A percentile compares a stretch with the other conserved stretches of the same genome.
Conservation (phyloP, 2,797 vertebrate genomes). For the Neostethus bicornis region DNA sequence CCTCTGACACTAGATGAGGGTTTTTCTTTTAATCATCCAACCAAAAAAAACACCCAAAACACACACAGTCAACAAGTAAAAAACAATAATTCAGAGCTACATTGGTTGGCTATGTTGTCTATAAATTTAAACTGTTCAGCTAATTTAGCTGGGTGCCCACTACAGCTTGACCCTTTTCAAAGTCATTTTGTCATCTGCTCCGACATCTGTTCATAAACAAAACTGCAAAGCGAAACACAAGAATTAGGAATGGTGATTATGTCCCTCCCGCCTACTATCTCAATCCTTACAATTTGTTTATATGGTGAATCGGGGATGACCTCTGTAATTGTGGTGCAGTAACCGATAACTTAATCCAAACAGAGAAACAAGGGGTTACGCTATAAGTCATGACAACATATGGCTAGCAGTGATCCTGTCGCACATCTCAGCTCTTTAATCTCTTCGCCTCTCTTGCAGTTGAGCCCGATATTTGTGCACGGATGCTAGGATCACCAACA, state of each 20-base stretch:
- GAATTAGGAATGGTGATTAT: constrained; percentile 29
- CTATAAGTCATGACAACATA: constrained; percentile 35
- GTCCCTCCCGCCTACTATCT: constrained; percentile 17
- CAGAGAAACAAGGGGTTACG: constrained; percentile 46
- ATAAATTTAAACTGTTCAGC: too few species aligned
- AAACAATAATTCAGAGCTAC: too few species aligned
- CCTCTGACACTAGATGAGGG: too few species aligned
- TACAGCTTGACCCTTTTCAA: constrained; percentile 56
- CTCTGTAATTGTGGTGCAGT: constrained; percentile 39
- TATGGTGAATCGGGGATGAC: constrained; percentile 61
- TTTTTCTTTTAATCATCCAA: too few species aligned
- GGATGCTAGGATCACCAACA: constrained; percentile 37
- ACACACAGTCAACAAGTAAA: too few species aligned
- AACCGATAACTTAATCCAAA: constrained; percentile 41
- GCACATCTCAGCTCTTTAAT: constrained; percentile 38
- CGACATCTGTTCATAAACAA: constrained; percentile 62
- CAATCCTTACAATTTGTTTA: constrained; percentile 49
- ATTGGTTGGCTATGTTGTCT: too few species aligned
- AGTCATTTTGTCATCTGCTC: constrained; percentile 65
- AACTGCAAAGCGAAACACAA: constrained; percentile 47
- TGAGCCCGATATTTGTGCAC: constrained; percentile 39
- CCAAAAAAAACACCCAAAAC: too few species aligned
- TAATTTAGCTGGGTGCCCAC: constrained; percentile 9
- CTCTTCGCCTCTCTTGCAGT: constrained; percentile 31
- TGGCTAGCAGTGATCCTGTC: constrained; percentile 45